Conservation (phyloP, 1,140 invertebrate species). For the Berghia stephanieae region DNA sequence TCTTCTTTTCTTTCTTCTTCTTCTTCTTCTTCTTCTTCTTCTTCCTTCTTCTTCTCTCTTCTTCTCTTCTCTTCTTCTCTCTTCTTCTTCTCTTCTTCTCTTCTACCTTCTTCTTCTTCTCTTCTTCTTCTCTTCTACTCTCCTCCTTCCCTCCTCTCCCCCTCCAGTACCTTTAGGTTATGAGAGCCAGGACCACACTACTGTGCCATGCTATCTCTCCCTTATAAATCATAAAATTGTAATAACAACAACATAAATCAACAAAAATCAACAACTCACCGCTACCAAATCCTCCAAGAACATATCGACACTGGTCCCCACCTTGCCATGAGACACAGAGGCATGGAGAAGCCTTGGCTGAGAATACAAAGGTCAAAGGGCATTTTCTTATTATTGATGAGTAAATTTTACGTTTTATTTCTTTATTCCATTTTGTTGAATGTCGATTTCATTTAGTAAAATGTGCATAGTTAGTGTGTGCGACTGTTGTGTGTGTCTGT, state of each 20-base stretch:
- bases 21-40: neutral
- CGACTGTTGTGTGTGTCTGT: too few relatives aligned
- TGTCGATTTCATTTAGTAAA: too few relatives aligned
- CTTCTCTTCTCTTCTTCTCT: neutral
- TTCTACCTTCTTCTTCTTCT: neutral
- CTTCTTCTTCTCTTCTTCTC: neutral
- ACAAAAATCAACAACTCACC: too few relatives aligned
- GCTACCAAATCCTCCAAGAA: conserved; percentile 13
- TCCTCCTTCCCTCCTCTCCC: neutral
- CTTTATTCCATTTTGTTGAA: too few relatives aligned
- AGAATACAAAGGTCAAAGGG: too few relatives aligned
- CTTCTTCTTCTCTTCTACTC: neutral
- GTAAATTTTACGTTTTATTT: too few relatives aligned
- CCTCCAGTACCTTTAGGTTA: neutral
- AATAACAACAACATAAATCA: too few relatives aligned
- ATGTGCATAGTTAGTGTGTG: too few relatives aligned
- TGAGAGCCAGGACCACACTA: neutral
- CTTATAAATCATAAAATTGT: too few relatives aligned
- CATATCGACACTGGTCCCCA: neutral
- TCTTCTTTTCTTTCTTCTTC: neutral
- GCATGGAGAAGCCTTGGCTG: too few relatives aligned
- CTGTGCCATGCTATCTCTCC: neutral
- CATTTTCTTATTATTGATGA: too few relatives aligned
- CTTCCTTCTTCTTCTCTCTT: neutral
- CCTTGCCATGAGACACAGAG: conserved; percentile 12